Evolutionary conservation across 2,888 invertebrate species (phyloP), one percentile per base, ranked within the genome.

Genomic region (Tetheella fluctuosa): DNA sequence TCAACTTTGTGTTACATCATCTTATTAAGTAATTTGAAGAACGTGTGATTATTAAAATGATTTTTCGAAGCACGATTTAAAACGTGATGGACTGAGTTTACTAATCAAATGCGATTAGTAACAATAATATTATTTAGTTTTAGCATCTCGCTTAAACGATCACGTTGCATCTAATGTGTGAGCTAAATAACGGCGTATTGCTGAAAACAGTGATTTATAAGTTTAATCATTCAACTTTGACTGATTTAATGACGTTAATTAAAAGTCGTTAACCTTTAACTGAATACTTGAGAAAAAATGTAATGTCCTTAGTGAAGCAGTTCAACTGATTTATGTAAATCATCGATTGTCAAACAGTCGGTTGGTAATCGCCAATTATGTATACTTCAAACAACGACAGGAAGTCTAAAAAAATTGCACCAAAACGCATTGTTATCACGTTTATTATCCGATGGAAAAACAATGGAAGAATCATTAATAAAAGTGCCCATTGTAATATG

Each of bases 381-480:
- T 67, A 63, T 76, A 70, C 48, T 48, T 48, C 20, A 67, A 80
- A 81, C 77, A 81, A 82, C 80, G 71, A 74, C 86, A 87, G 90
- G 91, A 91, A 86, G 86, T 86, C 67, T 79, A 77, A 83, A 85
- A 85, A 85, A 83, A 80, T 48, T 73, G 64, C 74, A 68, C 65
- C 68, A 74, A 72, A 74, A 72, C 74, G 73, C 74, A 77, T 78
- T 80, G 82, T 85, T 88, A 85, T 86, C 84, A 81, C 68, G 67
- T 74, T 78, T 75, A 82, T 84, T 83, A 84, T 83, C 76, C 74
- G 78, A 79, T n/a, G 73, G 78, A 85, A 76, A 83, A 89, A 91
- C 89, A 91, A 91, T 91, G 81, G 83, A 80, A 83, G 84, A 84
- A 86, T 85, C 84, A 84, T 72, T 79, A 73, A 74, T 80, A 80